phyloP scores from a whole-genome alignment of 2,113 vertebrate species.

The Mandrillus leucophaeus region DNA sequence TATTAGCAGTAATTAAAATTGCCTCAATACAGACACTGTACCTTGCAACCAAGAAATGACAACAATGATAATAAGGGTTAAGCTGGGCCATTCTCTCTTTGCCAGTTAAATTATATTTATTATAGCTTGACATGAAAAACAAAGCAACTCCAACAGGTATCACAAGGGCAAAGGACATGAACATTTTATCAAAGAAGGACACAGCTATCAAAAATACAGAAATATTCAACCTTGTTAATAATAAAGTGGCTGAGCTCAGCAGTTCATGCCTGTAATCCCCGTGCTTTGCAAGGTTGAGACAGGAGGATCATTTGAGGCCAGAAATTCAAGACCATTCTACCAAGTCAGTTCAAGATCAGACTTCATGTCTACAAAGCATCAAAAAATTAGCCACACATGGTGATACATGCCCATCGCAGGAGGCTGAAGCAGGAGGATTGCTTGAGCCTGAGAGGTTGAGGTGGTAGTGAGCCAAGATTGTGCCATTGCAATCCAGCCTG shows the following conservation, averaged over 20 bases:
- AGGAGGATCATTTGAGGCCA: not conserved
- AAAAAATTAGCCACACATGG: not conserved
- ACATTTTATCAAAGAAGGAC: conserved; percentile 55
- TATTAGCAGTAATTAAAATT: not conserved
- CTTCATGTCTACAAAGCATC: not conserved
- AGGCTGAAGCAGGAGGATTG: not conserved
- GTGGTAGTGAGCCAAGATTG: too few relatives aligned
- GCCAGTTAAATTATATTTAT: conserved; percentile 73
- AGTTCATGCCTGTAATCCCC: not conserved
- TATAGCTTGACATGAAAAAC: conserved; percentile 71
- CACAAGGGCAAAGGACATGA: conserved; percentile 51
- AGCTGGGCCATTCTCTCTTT: not conserved
- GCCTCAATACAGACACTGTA: not conserved
- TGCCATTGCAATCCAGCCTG: too few relatives aligned
- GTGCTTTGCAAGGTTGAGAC: not conserved
- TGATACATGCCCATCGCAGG: not conserved
- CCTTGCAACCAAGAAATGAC: not conserved
- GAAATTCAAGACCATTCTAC: not conserved
- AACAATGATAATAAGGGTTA: not conserved
- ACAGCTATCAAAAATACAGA: conserved; percentile 32
- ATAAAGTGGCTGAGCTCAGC: not conserved
- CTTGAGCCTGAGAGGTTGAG: too few relatives aligned
- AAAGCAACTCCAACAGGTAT: conserved; percentile 55
- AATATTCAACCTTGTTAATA: conserved; percentile 45
- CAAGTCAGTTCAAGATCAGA: not conserved